A percentile compares a stretch with the other conserved stretches of the same genome.
phyloP scores from a whole-genome alignment of 64 coral and sea anemone species.

The Montipora foliosa region DNA sequence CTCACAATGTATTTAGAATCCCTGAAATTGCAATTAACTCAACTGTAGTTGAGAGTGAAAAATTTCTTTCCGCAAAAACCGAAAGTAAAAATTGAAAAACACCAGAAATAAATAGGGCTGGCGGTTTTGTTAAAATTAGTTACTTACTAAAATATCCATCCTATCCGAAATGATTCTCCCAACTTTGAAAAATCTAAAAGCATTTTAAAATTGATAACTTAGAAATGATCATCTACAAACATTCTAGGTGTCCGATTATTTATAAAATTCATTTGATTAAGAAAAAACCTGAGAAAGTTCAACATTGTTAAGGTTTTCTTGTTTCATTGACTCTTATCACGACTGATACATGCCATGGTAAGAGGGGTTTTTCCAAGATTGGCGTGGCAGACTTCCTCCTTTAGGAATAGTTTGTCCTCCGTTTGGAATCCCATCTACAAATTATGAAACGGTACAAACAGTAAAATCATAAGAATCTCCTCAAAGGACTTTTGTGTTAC shows the following conservation, averaged over 20 bases:
- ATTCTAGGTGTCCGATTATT: not conserved
- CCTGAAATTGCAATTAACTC: too few relatives aligned
- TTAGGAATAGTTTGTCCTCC: slow-evolving; percentile 62
- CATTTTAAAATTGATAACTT: too few relatives aligned
- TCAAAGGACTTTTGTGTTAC: too few relatives aligned
- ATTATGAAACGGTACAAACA: not conserved
- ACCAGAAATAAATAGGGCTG: too few relatives aligned
- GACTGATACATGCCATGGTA: slow-evolving; percentile 30
- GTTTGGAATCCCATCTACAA: slow-evolving; percentile 61
- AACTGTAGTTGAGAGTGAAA: too few relatives aligned
- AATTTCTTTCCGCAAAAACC: too few relatives aligned
- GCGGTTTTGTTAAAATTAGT: too few relatives aligned
- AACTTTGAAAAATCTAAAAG: too few relatives aligned
- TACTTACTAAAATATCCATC: too few relatives aligned
- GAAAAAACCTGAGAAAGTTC: not conserved
- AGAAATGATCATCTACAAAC: not conserved
- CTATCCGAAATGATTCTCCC: too few relatives aligned
- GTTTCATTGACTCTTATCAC: not conserved
- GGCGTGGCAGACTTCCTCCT: slow-evolving; percentile 4
- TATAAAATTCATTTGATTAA: not conserved
- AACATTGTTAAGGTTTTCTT: not conserved
- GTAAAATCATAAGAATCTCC: not conserved
- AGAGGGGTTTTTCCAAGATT: slow-evolving; percentile 10
- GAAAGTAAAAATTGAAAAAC: too few relatives aligned
- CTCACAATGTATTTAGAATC: too few relatives aligned